Percentiles rank a stretch among this genome's conserved stretches.
phyloP scores from a whole-genome alignment of 92 coral and sea anemone species.

The Bergia sp. region DNA sequence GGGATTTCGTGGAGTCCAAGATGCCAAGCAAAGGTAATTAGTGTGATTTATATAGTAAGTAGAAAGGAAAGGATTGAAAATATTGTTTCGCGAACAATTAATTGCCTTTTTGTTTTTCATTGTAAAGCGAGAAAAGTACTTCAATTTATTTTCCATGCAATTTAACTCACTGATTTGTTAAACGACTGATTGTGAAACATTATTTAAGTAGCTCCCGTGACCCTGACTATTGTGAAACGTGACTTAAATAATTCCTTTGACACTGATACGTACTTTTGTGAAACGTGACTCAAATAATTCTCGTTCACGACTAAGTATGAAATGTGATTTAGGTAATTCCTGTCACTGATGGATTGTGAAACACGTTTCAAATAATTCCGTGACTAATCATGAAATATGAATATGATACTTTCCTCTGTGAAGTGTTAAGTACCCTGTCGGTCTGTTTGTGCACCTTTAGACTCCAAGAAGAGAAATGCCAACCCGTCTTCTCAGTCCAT shows the following conservation, averaged over 20 bases:
- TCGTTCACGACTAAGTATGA: not conserved
- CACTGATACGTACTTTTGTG: too few relatives aligned
- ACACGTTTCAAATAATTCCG: too few relatives aligned
- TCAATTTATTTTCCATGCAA: not conserved
- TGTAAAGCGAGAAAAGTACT: not conserved
- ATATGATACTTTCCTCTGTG: too few relatives aligned
- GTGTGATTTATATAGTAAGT: not conserved
- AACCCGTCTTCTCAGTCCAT: not conserved
- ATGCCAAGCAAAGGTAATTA: conserved; percentile 58
- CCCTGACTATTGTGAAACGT: too few relatives aligned
- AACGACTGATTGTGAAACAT: not conserved
- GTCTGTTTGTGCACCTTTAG: not conserved
- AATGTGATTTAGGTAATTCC: not conserved
- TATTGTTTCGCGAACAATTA: too few relatives aligned
- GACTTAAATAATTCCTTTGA: too few relatives aligned
- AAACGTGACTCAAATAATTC: too few relatives aligned
- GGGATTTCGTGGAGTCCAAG: conserved; percentile 88
- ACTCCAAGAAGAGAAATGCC: conserved; percentile 20
- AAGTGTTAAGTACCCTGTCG: too few relatives aligned
- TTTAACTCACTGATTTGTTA: too few relatives aligned
- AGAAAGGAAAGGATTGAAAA: too few relatives aligned
- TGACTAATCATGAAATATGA: too few relatives aligned
- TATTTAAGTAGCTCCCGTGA: not conserved
- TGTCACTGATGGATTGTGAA: not conserved
- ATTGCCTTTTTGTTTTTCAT: not conserved